These are phyloP conservation scores for Nothoprocta pentlandii DNA, from an alignment of 2,113 vertebrate genomes.

Conservation along the genomic window DNA sequence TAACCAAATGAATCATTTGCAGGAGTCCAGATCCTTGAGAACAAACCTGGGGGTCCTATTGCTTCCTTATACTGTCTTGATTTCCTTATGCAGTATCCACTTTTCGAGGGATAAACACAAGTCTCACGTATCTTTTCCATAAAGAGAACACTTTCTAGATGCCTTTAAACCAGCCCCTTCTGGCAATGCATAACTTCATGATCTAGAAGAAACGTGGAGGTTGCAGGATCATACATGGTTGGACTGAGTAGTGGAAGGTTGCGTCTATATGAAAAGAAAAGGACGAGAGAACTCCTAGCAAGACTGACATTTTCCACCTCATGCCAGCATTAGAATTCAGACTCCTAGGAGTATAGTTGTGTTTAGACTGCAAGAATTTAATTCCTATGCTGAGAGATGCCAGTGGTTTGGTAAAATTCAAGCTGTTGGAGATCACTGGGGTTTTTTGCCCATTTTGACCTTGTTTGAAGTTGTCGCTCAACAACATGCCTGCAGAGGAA, in stretches of 20 bases:
- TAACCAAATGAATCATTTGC: not conserved
- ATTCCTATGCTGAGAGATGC: not conserved
- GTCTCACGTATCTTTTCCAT: conserved; percentile 33
- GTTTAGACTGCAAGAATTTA: conserved; percentile 27
- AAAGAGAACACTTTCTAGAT: not conserved
- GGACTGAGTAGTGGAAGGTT: not conserved
- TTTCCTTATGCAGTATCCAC: conserved; percentile 77
- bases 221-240: not conserved
- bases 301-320: not conserved
- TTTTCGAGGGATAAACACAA: conserved; percentile 79
- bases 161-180: not conserved
- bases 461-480: conserved; percentile 41
- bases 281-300: not conserved
- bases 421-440: conserved; percentile 21
- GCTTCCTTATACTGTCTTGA: conserved; percentile 73
- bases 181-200: not conserved
- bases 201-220: not conserved
- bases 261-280: not conserved
- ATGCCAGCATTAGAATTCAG: not conserved
- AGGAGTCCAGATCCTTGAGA: not conserved
- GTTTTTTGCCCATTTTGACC: conserved; percentile 16
- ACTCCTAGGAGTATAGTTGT: not conserved
- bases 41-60: not conserved
- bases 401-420: conserved; percentile 27
- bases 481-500: not conserved